phyloP scores from a whole-genome alignment of 2,797 vertebrate genomes.

The Tokudaia muenninki region DNA sequence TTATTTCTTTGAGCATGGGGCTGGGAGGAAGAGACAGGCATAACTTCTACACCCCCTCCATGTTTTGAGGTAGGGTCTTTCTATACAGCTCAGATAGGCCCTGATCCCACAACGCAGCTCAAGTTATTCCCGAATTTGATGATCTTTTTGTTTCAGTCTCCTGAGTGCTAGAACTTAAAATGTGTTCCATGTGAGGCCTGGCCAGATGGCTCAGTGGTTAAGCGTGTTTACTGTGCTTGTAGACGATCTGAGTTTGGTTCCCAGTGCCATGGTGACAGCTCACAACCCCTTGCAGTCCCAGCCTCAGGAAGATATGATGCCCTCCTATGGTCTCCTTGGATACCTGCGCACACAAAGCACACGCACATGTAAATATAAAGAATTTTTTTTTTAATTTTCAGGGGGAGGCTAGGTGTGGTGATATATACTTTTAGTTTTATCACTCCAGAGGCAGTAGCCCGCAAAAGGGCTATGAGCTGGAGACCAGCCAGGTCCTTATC shows the following conservation, averaged over 20 bases:
- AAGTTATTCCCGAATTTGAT: background rate
- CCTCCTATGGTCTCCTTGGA: background rate
- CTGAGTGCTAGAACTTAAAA: background rate
- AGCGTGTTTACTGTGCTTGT: too few species aligned
- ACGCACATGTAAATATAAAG: background rate
- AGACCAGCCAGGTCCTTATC: background rate
- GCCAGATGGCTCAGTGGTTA: background rate
- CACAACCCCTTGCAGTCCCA: background rate
- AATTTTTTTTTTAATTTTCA: too few species aligned
- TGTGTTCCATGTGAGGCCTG: background rate
- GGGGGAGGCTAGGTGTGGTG: background rate
- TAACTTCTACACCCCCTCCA: too few species aligned
- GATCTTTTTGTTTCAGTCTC: background rate
- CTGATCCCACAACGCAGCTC: too few species aligned
- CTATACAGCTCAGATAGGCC: too few species aligned
- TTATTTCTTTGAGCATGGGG: too few species aligned
- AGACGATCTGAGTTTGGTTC: background rate
- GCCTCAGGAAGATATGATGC: background rate
- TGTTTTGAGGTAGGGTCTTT: background rate
- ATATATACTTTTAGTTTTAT: background rate
- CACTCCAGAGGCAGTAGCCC: background rate
- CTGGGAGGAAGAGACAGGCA: too few species aligned
- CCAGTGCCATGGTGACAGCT: background rate
- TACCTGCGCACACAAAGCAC: background rate
- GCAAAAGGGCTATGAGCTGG: background rate